phyloP scores from a whole-genome alignment of 2,888 invertebrate genomes.

The Meiosimyza decipiens region DNA sequence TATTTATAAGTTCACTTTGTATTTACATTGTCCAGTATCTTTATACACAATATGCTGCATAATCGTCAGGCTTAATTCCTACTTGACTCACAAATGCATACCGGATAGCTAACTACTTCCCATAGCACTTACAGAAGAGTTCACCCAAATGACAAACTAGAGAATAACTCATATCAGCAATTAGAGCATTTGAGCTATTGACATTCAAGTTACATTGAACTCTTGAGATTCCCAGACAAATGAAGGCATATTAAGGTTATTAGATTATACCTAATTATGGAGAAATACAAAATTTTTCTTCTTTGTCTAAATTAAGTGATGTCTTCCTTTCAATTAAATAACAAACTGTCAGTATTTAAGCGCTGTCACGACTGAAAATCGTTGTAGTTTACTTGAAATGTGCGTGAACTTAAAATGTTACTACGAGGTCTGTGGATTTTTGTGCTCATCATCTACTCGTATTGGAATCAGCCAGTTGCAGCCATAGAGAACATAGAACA shows the following conservation, averaged over 20 bases:
- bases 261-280: constrained; percentile 30
- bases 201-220: constrained; percentile 39
- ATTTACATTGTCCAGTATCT: too few species aligned
- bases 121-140: background rate
- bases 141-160: background rate
- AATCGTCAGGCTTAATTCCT: too few species aligned
- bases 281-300: background rate
- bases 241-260: too few species aligned
- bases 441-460: background rate
- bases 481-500: constrained; percentile 51
- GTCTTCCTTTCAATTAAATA: constrained; percentile 25
- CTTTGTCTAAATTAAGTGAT: constrained; percentile 14
- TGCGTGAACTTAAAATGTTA: constrained; percentile 1
- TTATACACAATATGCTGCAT: too few species aligned
- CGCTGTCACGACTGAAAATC: background rate
- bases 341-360: background rate
- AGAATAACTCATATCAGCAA: background rate
- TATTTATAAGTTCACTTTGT: too few species aligned
- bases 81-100: too few species aligned
- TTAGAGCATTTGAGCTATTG: constrained; percentile 37
- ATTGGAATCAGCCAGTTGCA: constrained; percentile 15
- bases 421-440: constrained; percentile 10
- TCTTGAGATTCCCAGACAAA: constrained; percentile 11
- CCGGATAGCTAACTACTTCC: too few species aligned
- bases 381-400: background rate